These are phyloP conservation scores for Bos javanicus DNA, from an alignment of 2,113 vertebrate species.

Conservation along the genomic window DNA sequence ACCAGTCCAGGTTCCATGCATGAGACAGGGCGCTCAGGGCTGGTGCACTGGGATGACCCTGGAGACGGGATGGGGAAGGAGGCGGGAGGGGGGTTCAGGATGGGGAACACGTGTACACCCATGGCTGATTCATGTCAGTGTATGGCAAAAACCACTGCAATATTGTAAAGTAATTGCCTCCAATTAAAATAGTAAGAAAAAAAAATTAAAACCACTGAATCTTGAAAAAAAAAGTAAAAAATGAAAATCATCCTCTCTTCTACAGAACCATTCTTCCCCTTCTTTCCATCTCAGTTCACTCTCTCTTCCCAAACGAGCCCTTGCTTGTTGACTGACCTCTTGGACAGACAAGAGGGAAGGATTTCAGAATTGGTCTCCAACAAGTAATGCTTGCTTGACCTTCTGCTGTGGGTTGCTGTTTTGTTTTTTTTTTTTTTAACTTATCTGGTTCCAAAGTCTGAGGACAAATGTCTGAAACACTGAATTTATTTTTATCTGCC, in stretches of 20 bases:
- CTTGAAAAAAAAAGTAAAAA: too few species aligned
- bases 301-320: background rate
- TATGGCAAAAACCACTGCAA: background rate
- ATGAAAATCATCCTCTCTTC: background rate
- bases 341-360: constrained; percentile 38
- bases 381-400: constrained; percentile 26
- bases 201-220: too few species aligned
- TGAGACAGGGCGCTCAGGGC: background rate
- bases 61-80: background rate
- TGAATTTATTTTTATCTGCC: constrained; percentile 39
- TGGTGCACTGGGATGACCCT: background rate
- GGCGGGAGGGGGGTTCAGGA: background rate
- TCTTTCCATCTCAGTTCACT: background rate
- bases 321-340: background rate
- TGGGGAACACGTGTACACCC: background rate
- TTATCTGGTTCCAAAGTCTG: constrained; percentile 68
- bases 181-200: too few species aligned
- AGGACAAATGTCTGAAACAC: constrained; percentile 65
- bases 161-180: background rate
- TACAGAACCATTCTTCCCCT: accelerated
- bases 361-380: constrained; percentile 41
- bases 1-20: accelerated
- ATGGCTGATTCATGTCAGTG: accelerated
- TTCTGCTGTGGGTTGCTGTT: background rate
- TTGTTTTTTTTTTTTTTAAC: background rate